These are phyloP conservation scores for Pantherophis vulpinus DNA, from an alignment of 2,797 vertebrate genomes.

Conservation along the genomic window DNA sequence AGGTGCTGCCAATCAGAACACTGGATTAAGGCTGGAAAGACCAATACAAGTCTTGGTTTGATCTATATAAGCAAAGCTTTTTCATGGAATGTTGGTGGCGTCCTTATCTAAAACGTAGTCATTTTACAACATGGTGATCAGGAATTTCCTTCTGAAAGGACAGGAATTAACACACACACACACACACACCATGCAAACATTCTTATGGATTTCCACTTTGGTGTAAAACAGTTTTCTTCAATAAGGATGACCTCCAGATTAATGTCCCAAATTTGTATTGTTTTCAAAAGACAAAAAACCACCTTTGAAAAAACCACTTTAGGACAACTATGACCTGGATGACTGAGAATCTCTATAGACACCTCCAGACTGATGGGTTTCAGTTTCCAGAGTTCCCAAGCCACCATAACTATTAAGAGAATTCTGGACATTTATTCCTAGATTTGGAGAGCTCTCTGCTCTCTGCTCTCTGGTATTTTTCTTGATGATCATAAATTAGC, in stretches of 20 bases:
- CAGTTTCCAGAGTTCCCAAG: not conserved
- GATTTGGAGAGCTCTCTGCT: not conserved
- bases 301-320: not conserved
- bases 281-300: not conserved
- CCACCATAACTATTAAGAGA: not conserved
- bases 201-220: not conserved
- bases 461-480: not conserved
- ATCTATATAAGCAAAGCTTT: not conserved
- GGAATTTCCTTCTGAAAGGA: not conserved
- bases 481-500: not conserved
- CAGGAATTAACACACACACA: not conserved
- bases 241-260: not conserved
- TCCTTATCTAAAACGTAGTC: not conserved
- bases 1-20: not conserved
- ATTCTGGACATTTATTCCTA: not conserved
- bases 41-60: not conserved
- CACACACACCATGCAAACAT: not conserved
- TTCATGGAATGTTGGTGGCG: not conserved
- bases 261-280: not conserved
- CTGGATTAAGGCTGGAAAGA: not conserved
- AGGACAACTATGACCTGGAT: not conserved
- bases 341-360: not conserved
- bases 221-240: not conserved
- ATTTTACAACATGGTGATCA: not conserved
- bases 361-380: not conserved